Evolutionary conservation across 2,113 vertebrate species (phyloP).

Genomic region (Albula goreensis): DNA sequence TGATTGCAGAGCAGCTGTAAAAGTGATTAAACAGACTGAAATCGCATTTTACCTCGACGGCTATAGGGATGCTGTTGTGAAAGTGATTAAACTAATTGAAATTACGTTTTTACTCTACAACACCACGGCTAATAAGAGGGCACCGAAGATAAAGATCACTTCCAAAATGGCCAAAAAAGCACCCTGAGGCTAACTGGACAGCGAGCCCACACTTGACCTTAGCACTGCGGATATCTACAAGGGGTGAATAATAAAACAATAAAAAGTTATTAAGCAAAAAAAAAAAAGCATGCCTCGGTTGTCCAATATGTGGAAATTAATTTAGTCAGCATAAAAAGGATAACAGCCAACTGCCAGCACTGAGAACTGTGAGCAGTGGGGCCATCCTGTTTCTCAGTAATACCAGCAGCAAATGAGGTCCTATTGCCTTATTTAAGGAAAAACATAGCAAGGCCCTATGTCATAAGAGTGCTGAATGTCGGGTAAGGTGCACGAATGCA

Average conservation of each 20-base stretch:
- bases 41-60: constrained; percentile 58
- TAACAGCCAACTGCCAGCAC: no score
- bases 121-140: constrained; percentile 58
- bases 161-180: constrained; percentile 79
- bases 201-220: constrained; percentile 79
- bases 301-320: no score
- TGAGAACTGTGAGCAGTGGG: no score
- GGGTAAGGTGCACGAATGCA: no score
- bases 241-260: background rate
- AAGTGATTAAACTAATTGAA: constrained; percentile 17
- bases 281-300: background rate
- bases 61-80: constrained; percentile 54
- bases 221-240: constrained; percentile 84
- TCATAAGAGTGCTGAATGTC: no score
- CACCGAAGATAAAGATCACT: constrained; percentile 78
- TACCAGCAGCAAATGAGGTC: no score
- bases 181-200: constrained; percentile 77
- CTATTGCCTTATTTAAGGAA: no score
- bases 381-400: no score
- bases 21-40: constrained; percentile 16
- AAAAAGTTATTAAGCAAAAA: background rate
- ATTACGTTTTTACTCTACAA: constrained; percentile 38
- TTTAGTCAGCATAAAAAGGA: no score
- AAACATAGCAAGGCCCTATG: no score
- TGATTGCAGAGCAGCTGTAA: constrained; percentile 31